A percentile compares a stretch with the other conserved stretches of the same genome.
Conservation (phyloP, 1,140 invertebrate genomes). For the Panagrolaimus sp. region DNA sequence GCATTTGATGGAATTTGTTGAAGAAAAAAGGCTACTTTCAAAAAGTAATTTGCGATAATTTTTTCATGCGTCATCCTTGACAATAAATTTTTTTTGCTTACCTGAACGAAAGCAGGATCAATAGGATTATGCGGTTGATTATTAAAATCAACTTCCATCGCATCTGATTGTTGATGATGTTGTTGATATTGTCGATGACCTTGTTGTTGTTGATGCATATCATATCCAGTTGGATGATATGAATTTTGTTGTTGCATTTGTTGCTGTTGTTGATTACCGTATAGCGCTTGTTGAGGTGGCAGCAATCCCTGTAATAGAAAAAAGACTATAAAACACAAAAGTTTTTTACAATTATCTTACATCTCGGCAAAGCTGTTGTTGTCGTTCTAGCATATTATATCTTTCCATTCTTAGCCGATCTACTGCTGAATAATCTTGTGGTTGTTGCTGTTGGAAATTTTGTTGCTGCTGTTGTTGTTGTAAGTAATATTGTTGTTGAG, state of each 20-base stretch:
- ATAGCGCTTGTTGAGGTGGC: neutral
- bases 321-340: too few species aligned
- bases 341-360: neutral
- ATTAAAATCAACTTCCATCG: constrained; percentile 23
- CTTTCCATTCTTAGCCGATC: constrained; percentile 16
- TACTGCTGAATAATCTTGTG: neutral
- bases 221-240: too few species aligned
- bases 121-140: neutral
- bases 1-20: too few species aligned
- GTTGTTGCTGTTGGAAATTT: neutral
- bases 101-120: constrained; percentile 23
- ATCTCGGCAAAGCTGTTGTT: constrained; percentile 22
- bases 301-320: constrained; percentile 20
- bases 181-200: neutral
- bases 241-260: neutral
- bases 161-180: constrained; percentile 10
- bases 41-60: too few species aligned
- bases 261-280: neutral
- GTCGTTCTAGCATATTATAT: constrained; percentile 23
- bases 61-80: too few species aligned
- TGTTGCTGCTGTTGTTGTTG: neutral
- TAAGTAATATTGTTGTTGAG: neutral
- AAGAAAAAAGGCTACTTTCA: too few species aligned
- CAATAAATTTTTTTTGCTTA: too few species aligned
- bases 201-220: neutral